phyloP scores from a whole-genome alignment of 2,797 vertebrate species.

The Poecilia wingei region DNA sequence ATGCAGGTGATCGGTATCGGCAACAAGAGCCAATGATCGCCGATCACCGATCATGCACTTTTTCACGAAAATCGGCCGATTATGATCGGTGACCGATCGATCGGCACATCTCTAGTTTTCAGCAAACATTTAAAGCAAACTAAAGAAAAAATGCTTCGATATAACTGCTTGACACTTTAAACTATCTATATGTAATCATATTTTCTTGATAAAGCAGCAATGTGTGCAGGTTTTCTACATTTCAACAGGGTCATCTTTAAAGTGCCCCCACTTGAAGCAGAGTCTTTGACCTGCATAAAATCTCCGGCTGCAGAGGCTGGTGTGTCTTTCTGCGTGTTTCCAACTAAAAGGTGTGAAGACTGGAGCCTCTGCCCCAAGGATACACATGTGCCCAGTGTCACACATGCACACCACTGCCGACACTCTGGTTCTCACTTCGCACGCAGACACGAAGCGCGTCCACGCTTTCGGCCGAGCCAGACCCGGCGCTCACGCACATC shows the following conservation, averaged over 20 bases:
- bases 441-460: constrained; percentile 21
- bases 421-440: constrained; percentile 36
- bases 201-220: not conserved
- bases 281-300: constrained; percentile 54
- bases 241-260: not conserved
- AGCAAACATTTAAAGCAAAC: not conserved
- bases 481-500: constrained; percentile 10
- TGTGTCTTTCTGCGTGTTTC: constrained; percentile 66
- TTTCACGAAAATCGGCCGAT: no score
- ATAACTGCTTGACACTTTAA: not conserved
- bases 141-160: not conserved
- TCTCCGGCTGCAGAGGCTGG: constrained; percentile 37
- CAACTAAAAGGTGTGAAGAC: constrained; percentile 73
- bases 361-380: constrained; percentile 62
- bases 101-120: not conserved
- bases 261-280: constrained; percentile 1
- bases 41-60: no score
- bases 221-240: not conserved
- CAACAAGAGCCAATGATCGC: no score
- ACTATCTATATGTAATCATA: not conserved
- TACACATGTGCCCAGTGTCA: constrained; percentile 56
- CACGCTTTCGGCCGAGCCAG: constrained; percentile 22
- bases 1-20: no score
- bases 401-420: constrained; percentile 24
- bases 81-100: no score